phyloP scores from a whole-genome alignment of 2,113 vertebrate genomes.

The Kryptolebias marmoratus region DNA sequence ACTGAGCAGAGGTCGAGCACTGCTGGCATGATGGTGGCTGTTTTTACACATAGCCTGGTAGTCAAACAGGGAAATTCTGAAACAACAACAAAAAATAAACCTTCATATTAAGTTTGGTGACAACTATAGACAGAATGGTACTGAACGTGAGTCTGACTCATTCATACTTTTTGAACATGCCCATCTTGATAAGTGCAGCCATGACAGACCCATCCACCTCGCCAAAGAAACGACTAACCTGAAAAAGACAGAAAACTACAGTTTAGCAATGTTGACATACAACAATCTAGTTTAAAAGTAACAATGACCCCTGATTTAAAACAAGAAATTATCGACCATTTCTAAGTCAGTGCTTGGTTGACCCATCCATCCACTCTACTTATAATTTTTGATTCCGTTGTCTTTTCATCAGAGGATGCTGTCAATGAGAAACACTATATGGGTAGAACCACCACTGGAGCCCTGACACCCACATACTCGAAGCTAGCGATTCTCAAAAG shows the following conservation, averaged over 20 bases:
- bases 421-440: too few species aligned
- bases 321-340: too few species aligned
- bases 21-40: constrained; percentile 84
- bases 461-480: too few species aligned
- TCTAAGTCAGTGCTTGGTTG: too few species aligned
- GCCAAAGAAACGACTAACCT: constrained; percentile 93
- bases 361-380: too few species aligned
- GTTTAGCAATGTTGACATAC: background rate
- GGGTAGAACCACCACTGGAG: too few species aligned
- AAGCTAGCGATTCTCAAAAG: too few species aligned
- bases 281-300: too few species aligned
- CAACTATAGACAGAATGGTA: background rate
- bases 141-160: background rate
- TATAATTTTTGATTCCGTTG: background rate
- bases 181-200: constrained; percentile 90
- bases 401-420: too few species aligned
- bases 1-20: constrained; percentile 85
- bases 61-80: constrained; percentile 92
- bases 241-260: constrained; percentile 1
- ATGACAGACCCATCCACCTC: constrained; percentile 92
- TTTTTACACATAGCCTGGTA: constrained; percentile 96
- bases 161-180: constrained; percentile 88
- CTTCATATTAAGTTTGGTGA: background rate
- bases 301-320: too few species aligned
- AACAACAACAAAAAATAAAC: background rate